Base-by-base conservation (phyloP, 2,888 invertebrate genomes). In the Leptopilina syphax region DNA sequence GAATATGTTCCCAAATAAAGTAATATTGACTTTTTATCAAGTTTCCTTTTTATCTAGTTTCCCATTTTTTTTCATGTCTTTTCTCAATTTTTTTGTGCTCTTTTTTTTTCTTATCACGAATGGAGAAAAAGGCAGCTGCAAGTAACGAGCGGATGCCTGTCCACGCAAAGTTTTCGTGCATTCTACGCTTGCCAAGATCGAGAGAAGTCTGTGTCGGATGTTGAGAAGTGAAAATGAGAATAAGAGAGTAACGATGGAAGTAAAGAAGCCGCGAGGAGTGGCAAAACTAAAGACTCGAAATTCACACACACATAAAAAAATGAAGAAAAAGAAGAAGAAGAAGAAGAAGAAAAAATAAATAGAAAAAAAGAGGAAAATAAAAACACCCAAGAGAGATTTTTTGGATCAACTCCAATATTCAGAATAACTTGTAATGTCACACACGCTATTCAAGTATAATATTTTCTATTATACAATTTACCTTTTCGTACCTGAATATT, bases 361-460 rank as follows among this genome's bases (percentile, higher is more conserved):
- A 34, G 34, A 34, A 44, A 44, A 44, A 7, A 8, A 44, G 44
- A 65, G 57, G 18, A 68, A 66, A 79, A 68, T 63, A 77, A 67
- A 76, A 44, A 34, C 3, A 44, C 44, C 57, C 79, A 44, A 44
- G 78, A 78, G 68, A 79, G 77, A 83, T 81, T 86, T 81, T 86
- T 84, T 88, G 88, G 88, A 80, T 77, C 79, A 63, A 57, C 65
- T 86, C 88, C 88, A 88, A 86, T 84, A 85, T 86, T 83, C 82
- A 82, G 86, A 85, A 85, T 88, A 88, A 86, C 85, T 87, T 84
- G 83, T 34, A 34, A 84, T 81, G 81, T 85, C 83, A 81, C 82
- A 79, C 82, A 82, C 83, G 82, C n/a, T 27, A 73, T n/a, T 57
- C 44, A 7, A 44, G 0, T 1, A 44, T 44, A 70, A 70, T 70